Evolutionary conservation across 1,140 invertebrate species (phyloP), one percentile per base, ranked within the genome.

Genomic region (Luehdorfia chinensis): DNA sequence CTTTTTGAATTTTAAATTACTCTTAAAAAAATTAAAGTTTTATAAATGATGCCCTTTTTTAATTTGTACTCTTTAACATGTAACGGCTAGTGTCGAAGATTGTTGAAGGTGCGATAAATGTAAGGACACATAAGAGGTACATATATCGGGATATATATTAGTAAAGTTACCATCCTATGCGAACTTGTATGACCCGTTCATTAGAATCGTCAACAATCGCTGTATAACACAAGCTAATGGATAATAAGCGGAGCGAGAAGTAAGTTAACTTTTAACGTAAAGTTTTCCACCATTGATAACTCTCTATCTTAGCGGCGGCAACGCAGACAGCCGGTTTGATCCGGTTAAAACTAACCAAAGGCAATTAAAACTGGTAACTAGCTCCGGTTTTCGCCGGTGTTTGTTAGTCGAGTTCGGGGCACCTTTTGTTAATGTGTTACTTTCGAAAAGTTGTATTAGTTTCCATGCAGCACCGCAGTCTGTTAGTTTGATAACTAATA

Each of bases 291-390:
- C 27, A 44, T 44, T 16, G 14, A 47, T 47, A 54, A 43, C 39
- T 18, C 27, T n/a, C 33, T 13, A 31, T 31, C 30, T 31, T 31
- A n/a, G 9, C 30, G 9, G 30, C 30, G 30, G n/a, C n/a, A n/a
- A 4, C 30, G 11, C 25, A 27, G 25, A 9, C 25, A 28, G 33
- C 16, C 47, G 44, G 54, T 41, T 50, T 58, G 50, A 58, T 53
- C 47, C 55, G 48, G 51, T 59, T 48, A 55, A 55, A 55, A 58
- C 55, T 52, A 58, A 55, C 54, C 44, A 31, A 47, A 41, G 50
- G 34, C 50, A 61, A 61, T 61, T 57, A 61, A 51, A 61, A 48
- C 59, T 52, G 45, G 44, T 27, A 46, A 50, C 51, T 45, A 52
- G 49, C 50, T 49, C 28, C 37, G 27, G 41, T 23, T 39, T 21